Evolutionary conservation across 2,797 vertebrate genomes (phyloP).

Genomic region (Parauchenoglanis punctatus): DNA sequence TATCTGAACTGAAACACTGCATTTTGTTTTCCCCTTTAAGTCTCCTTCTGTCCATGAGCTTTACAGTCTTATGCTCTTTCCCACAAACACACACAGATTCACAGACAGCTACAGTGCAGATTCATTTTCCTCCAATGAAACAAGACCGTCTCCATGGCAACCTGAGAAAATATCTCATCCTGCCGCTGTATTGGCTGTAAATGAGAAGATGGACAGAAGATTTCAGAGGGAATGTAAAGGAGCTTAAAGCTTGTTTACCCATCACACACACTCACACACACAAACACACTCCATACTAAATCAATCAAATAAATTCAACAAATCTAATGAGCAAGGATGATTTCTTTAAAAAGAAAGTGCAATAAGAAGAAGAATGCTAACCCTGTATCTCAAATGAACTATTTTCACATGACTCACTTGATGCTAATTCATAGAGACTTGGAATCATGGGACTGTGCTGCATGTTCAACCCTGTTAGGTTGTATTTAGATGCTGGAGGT

Average conservation of each 20-base stretch:
- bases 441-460: background rate
- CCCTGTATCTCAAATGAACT: background rate
- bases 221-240: background rate
- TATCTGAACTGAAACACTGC: background rate
- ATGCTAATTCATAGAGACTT: background rate
- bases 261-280: background rate
- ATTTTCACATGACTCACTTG: background rate
- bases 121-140: slow-evolving; percentile 48
- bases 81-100: slow-evolving; percentile 9
- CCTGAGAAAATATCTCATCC: slow-evolving; percentile 42
- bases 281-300: background rate
- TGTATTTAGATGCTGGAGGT: slow-evolving; percentile 32
- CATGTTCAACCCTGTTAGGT: background rate
- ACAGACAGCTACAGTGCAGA: slow-evolving; percentile 38
- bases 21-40: background rate
- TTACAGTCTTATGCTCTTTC: background rate
- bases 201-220: slow-evolving; percentile 35
- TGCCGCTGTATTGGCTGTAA: slow-evolving; percentile 17
- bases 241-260: background rate
- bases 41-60: background rate
- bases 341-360: background rate
- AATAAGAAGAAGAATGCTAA: too few species aligned
- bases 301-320: background rate
- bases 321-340: background rate
- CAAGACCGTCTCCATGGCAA: slow-evolving; percentile 54